These are phyloP conservation scores for Champsocephalus gunnari DNA, from an alignment of 2,797 vertebrate species.

Conservation along the genomic window DNA sequence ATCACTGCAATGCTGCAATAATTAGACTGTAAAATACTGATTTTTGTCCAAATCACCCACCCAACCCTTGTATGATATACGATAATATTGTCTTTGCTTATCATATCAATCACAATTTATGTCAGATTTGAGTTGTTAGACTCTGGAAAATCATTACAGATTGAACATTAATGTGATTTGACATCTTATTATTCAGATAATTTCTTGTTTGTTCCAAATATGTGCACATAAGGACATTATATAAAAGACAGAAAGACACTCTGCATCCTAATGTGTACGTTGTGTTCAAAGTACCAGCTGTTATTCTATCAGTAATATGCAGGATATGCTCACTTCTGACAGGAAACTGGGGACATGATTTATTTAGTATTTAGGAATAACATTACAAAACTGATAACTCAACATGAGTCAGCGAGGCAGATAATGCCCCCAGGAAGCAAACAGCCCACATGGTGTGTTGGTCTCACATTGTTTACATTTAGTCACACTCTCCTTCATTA, in stretches of 20 bases:
- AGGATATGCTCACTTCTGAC: conserved; percentile 22
- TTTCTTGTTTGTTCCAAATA: conserved; percentile 2
- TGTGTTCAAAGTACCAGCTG: conserved; percentile 14
- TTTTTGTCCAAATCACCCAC: not conserved
- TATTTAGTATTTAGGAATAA: conserved; percentile 49
- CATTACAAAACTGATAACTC: conserved; percentile 49
- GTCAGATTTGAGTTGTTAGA: not conserved
- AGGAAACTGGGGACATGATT: conserved; percentile 44
- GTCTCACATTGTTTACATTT: conserved; percentile 54
- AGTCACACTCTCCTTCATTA: conserved; percentile 41
- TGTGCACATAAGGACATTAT: not conserved
- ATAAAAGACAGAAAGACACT: conserved; percentile 1
- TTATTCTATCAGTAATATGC: conserved; percentile 26
- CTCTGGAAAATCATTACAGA: not conserved
- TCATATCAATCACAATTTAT: not conserved
- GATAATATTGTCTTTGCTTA: not conserved
- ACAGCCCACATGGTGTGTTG: conserved; percentile 28
- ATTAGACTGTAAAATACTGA: not conserved
- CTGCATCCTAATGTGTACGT: not conserved
- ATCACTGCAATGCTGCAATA: not conserved
- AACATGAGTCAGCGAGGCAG: conserved; percentile 40
- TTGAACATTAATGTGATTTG: not conserved
- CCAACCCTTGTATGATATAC: not conserved
- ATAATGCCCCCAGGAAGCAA: conserved; percentile 18
- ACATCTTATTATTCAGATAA: not conserved